phyloP scores from a whole-genome alignment of 92 coral and sea anemone genomes.

The Epizoanthus fatuus region DNA sequence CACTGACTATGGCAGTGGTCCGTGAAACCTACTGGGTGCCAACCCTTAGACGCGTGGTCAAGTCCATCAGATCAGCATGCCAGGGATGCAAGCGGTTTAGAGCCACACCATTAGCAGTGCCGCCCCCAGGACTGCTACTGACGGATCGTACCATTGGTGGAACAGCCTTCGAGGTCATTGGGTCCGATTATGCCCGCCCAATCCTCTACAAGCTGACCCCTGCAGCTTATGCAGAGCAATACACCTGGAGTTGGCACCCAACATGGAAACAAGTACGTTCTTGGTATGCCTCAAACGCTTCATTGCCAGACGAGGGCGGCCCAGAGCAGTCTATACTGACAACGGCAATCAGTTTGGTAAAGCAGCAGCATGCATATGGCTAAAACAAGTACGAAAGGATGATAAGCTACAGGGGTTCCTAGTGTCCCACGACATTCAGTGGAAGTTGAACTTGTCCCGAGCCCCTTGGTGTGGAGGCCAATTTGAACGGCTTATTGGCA shows the following conservation, averaged over 20 bases:
- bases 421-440: neutral
- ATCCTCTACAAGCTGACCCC: conserved; percentile 28
- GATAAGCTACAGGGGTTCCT: too few species aligned
- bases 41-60: conserved; percentile 53
- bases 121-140: conserved; percentile 53
- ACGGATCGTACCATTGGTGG: conserved; percentile 44
- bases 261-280: conserved; percentile 5
- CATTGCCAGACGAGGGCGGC: neutral
- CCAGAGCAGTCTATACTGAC: too few species aligned
- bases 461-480: neutral
- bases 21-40: conserved; percentile 67
- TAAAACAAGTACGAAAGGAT: too few species aligned
- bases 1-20: conserved; percentile 61
- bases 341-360: too few species aligned
- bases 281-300: neutral
- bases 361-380: too few species aligned
- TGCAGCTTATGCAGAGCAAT: neutral
- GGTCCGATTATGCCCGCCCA: conserved; percentile 51
- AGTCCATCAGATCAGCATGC: conserved; percentile 52
- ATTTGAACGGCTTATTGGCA: neutral
- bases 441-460: too few species aligned
- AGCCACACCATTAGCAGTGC: conserved; percentile 39
- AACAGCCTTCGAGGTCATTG: conserved; percentile 40
- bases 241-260: conserved; percentile 2
- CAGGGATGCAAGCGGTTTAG: conserved; percentile 67